Conservation (phyloP, 2,888 invertebrate genomes). For the Drosophila koepferae region DNA sequence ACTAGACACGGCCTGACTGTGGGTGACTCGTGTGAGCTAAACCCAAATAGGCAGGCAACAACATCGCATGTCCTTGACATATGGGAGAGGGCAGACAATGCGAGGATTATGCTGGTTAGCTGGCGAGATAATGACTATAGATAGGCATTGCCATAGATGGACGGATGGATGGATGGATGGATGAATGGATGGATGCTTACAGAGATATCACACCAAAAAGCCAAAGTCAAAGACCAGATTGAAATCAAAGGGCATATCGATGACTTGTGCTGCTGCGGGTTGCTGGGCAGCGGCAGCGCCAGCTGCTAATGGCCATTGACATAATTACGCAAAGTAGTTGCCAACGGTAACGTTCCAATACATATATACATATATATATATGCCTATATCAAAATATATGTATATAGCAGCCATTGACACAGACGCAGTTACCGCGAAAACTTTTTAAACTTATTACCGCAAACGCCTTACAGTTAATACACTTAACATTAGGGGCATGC, state of each 20-base stretch:
- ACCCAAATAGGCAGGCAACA: not conserved
- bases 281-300: constrained; percentile 4
- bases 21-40: not conserved
- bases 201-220: constrained; percentile 46
- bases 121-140: constrained; percentile 58
- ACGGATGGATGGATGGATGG: not conserved
- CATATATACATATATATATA: not conserved
- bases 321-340: constrained; percentile 81
- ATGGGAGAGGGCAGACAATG: constrained; percentile 31
- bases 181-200: constrained; percentile 29
- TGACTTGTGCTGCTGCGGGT: constrained; percentile 38
- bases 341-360: constrained; percentile 23
- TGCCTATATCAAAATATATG: not conserved
- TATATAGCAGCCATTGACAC: not conserved
- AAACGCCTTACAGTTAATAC: constrained; percentile 63
- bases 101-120: constrained; percentile 54
- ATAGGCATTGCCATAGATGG: constrained; percentile 40
- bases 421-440: constrained; percentile 51
- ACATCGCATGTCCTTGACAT: constrained; percentile 61
- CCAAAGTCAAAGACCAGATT: constrained; percentile 55
- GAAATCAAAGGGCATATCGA: constrained; percentile 75
- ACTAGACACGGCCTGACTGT: not conserved
- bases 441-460: constrained; percentile 78
- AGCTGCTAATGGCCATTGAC: constrained; percentile 75
- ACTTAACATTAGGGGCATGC: constrained; percentile 40